Base-by-base conservation (phyloP, 2,797 vertebrate species). In the Liparis tanakae region DNA sequence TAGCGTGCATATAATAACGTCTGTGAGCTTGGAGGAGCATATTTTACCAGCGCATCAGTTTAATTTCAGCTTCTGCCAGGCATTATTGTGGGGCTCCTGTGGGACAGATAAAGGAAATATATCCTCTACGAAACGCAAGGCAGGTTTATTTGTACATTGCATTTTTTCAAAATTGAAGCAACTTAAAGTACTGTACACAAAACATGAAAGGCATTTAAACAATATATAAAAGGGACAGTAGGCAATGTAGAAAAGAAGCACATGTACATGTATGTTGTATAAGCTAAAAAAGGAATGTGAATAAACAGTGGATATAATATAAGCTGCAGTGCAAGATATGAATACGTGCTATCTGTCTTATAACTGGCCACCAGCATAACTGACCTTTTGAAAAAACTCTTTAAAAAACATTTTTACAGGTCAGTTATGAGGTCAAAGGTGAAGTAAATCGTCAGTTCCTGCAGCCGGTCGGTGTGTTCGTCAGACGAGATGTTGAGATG, bases 371-470 rank as follows among this genome's bases (percentile, higher is more conserved):
- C 34, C 22, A 1, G 57, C 22, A 41, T 12, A 54, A 33, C 7
- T 58, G 34, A 51, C 34, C 2, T 10, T 41, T 10, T 48, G 7
- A 39, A 50, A 59, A 39, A 13, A 33, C 12, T 34, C 18, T 10
- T 64, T 1, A 56, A 36, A 62, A 80, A 72, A 43, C 62, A 57
- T 44, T 78, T 77, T 77, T 43, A 61, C 30, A 39, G 71, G 58
- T 76, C n/a, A 0, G 3, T 74, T 72, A 59, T 2, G 39, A 74
- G 78, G 81, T 85, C 77, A 76, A 68, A 86, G 51, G 80, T 76
- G 55, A 53, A 80, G 76, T 74, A 72, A 80, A 85, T 72, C 20
- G 61, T 83, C 67, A 68, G 75, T 80, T 88, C 55, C 68, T 72
- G 74, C 8, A 77, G 61, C 55, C 5, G 5, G 36, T 67, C 6